Base-by-base conservation (phyloP, 1,140 invertebrate species). In the Olivierus martensii region DNA sequence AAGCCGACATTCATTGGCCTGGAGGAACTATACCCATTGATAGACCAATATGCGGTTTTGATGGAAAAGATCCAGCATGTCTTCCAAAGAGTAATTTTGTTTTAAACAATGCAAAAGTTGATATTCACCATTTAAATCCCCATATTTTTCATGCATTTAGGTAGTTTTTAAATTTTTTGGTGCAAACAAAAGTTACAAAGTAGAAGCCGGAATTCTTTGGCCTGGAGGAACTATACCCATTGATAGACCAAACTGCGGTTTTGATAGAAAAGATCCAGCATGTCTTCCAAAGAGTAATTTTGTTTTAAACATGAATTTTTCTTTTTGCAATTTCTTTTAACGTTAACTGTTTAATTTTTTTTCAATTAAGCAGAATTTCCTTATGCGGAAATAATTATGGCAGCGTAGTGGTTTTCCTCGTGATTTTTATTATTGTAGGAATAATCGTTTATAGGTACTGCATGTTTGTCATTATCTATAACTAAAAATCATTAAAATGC, bases 1-100 rank as follows among this genome's bases (percentile, higher is more conserved):
- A 80, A 0, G 81, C 82, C 58, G 76, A 77, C 36, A 85, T 88
- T 14, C 83, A 86, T 60, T 89, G 84, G 84, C 84, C 84, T 0
- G 81, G 82, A 0, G 80, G 80, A 0, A 72, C 75, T 39, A 6
- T 51, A 42, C 69, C 70, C 5, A 60, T 63, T 1, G 70, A 71
- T 55, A 69, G 65, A 22, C 72, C 72, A 2, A 59, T 60, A 41
- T 74, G 72, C 64, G 72, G 72, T 15, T 74, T 72, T 59, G 66
- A 73, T 59, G 65, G 66, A 10, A 66, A 70, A 10, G 63, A 70
- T 28, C 63, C 69, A 64, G 56, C 49, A 59, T 61, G 53, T 35
- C 21, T 36, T 15, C 38, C 34, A 37, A 46, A 50, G 51, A 50
- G 54, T 54, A 17, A 43, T 9, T 18, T 3, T 18, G n/a, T n/a